A percentile compares a stretch with the other conserved stretches of the same genome.
Conservation (phyloP, 1,140 invertebrate genomes). For the Trichogramma pretiosum region DNA sequence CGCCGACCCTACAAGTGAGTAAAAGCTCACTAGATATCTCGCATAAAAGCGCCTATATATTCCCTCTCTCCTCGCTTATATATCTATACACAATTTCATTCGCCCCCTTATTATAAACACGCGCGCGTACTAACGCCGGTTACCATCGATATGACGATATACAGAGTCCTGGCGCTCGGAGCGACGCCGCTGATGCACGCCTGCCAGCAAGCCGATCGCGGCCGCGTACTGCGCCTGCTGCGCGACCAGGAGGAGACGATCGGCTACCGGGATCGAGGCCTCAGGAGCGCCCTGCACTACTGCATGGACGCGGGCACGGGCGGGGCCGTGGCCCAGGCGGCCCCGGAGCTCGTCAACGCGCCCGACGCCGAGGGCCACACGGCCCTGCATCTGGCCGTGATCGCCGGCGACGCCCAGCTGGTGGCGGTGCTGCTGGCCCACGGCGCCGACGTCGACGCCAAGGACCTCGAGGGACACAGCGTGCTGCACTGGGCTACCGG, state of each 20-base stretch:
- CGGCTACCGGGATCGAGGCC: slow-evolving; percentile 63
- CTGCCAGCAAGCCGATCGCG: slow-evolving; percentile 67
- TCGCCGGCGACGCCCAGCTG: slow-evolving; percentile 77
- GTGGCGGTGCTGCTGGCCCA: slow-evolving; percentile 71
- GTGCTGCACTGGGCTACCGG: slow-evolving; percentile 98
- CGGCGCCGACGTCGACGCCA: slow-evolving; percentile 76
- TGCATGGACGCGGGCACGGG: slow-evolving; percentile 71
- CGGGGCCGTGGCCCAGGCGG: slow-evolving; percentile 63
- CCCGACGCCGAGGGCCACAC: slow-evolving; percentile 90
- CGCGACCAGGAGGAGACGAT: slow-evolving; percentile 43
- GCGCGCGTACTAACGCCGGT: not conserved
- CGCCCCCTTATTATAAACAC: no score
- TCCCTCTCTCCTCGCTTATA: not conserved
- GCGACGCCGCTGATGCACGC: slow-evolving; percentile 80
- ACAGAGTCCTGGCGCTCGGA: slow-evolving; percentile 42
- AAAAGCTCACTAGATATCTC: not conserved
- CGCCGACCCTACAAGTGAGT: slow-evolving; percentile 37
- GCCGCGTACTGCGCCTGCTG: slow-evolving; percentile 46
- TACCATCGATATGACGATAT: not conserved
- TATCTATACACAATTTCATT: no score
- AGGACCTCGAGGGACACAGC: slow-evolving; percentile 90
- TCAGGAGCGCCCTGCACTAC: slow-evolving; percentile 86
- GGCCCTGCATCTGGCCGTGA: slow-evolving; percentile 84
- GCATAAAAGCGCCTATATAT: no score
- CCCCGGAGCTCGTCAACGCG: slow-evolving; percentile 68